Evolutionary conservation across 2,797 vertebrate genomes (phyloP).

Genomic region (Malacoctenus gilli): DNA sequence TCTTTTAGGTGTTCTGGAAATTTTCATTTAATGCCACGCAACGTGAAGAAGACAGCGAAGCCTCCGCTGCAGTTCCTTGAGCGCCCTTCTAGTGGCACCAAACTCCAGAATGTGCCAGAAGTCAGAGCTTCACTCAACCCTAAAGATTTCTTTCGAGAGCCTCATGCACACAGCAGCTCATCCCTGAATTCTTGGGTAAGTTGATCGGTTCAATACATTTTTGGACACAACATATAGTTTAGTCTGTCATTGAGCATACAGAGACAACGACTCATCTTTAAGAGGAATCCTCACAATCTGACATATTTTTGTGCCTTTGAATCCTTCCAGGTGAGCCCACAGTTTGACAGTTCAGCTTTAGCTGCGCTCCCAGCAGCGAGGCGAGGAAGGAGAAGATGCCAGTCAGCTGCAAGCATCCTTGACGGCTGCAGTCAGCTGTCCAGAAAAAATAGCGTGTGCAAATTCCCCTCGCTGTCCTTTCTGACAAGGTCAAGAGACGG

Average conservation of each 20-base stretch:
- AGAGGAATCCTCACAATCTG: too few relatives aligned
- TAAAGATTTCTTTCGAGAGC: constrained; percentile 76
- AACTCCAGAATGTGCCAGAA: constrained; percentile 71
- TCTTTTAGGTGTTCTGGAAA: constrained; percentile 47
- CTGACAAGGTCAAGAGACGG: constrained; percentile 43
- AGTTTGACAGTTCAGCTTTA: constrained; percentile 80
- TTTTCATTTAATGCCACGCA: constrained; percentile 87
- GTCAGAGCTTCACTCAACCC: constrained; percentile 76
- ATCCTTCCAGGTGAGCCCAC: constrained; percentile 83
- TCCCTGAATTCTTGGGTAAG: constrained; percentile 83
- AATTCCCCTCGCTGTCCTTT: constrained; percentile 84
- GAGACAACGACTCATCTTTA: too few relatives aligned
- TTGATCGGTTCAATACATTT: too few relatives aligned
- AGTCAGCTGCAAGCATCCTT: constrained; percentile 51
- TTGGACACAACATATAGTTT: too few relatives aligned
- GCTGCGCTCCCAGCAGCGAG: constrained; percentile 51
- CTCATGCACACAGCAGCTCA: constrained; percentile 52
- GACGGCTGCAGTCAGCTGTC: constrained; percentile 52
- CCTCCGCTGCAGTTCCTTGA: constrained; percentile 86
- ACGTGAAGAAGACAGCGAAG: constrained; percentile 78
- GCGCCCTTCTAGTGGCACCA: constrained; percentile 76
- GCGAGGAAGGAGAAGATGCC: constrained; percentile 59
- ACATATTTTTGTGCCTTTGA: too few relatives aligned
- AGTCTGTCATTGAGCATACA: too few relatives aligned
- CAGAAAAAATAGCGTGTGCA: constrained; percentile 72